phyloP scores from a whole-genome alignment of 2,888 invertebrate genomes.

The Drosophila antonietae region DNA sequence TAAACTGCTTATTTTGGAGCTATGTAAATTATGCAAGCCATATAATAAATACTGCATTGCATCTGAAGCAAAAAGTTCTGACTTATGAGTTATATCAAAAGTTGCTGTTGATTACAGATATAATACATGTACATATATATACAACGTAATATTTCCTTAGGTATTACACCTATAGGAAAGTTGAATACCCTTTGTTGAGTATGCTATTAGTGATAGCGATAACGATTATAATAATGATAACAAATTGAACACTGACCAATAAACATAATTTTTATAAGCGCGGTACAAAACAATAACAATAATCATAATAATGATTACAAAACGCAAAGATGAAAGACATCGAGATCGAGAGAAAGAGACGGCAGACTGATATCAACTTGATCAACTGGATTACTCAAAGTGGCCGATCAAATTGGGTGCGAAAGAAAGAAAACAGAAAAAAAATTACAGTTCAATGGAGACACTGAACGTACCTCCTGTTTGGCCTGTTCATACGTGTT shows the following conservation, averaged over 20 bases:
- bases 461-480: constrained; percentile 84
- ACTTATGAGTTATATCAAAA: not conserved
- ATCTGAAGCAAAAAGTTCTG: not conserved
- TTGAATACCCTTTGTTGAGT: constrained; percentile 5
- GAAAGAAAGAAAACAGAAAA: constrained; percentile 12
- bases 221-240: constrained; percentile 24
- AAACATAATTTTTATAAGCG: constrained; percentile 60
- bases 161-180: not conserved
- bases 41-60: too few relatives aligned
- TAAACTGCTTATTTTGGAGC: not conserved
- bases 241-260: constrained; percentile 53
- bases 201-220: constrained; percentile 31
- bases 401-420: constrained; percentile 8
- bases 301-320: constrained; percentile 21
- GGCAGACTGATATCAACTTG: not conserved
- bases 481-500: constrained; percentile 85
- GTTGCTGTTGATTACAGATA: not conserved
- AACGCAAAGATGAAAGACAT: constrained; percentile 8
- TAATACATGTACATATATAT: not conserved
- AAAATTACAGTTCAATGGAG: not conserved
- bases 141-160: too few relatives aligned
- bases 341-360: not conserved
- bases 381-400: constrained; percentile 14
- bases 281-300: constrained; percentile 30
- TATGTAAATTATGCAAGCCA: not conserved